Conservation (phyloP, 2,888 invertebrate species). For the Chymomyza fuscimana region DNA sequence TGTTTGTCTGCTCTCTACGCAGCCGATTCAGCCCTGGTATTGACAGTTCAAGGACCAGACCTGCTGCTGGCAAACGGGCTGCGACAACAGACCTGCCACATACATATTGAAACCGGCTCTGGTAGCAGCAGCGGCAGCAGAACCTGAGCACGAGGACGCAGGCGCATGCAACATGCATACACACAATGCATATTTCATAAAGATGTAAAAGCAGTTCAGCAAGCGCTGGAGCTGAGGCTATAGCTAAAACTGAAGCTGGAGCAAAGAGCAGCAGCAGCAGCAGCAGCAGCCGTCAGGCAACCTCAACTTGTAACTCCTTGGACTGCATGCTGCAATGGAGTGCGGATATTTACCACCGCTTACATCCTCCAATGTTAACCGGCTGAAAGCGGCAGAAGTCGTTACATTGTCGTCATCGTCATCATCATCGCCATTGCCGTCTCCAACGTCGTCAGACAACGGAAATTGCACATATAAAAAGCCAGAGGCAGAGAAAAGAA, state of each 20-base stretch:
- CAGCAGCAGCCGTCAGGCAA: background rate
- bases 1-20: constrained; percentile 30
- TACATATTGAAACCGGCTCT: constrained; percentile 53
- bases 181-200: constrained; percentile 21
- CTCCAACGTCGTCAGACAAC: constrained; percentile 24
- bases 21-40: constrained; percentile 31
- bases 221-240: constrained; percentile 47
- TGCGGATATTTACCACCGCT: constrained; percentile 2
- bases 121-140: constrained; percentile 21
- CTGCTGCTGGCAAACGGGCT: constrained; percentile 18
- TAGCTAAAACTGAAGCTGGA: constrained; percentile 15
- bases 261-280: background rate
- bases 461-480: constrained; percentile 66
- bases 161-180: constrained; percentile 38
- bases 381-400: constrained; percentile 51
- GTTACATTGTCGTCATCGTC: constrained; percentile 57
- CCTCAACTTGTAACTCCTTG: background rate
- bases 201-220: constrained; percentile 34
- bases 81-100: constrained; percentile 40
- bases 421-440: background rate
- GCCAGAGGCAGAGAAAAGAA: constrained; percentile 42
- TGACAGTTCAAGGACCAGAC: constrained; percentile 77
- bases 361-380: background rate
- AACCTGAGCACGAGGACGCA: constrained; percentile 47
- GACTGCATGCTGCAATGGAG: background rate